Evolutionary conservation across 2,797 vertebrate species (phyloP).

Genomic region (Sitta carolinensis): DNA sequence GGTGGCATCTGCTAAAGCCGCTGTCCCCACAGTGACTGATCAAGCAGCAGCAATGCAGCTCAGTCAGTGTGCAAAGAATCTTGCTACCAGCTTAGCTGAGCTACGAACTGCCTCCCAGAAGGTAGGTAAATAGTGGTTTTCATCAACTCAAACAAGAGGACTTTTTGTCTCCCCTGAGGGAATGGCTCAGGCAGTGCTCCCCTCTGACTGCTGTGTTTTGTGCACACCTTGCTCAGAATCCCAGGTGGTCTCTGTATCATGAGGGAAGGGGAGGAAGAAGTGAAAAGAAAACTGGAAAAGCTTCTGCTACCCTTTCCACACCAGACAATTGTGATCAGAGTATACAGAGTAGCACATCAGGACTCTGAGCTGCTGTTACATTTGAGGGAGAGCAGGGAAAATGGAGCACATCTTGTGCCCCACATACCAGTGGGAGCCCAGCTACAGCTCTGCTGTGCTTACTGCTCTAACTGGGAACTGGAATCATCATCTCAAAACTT

Average conservation of each 20-base stretch:
- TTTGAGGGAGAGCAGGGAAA: background rate
- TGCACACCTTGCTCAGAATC: background rate
- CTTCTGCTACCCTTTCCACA: background rate
- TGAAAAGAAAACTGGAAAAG: background rate
- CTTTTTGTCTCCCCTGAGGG: background rate
- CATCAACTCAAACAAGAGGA: background rate
- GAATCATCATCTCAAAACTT: background rate
- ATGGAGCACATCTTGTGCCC: rapidly evolving
- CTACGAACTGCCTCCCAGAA: constrained; percentile 94
- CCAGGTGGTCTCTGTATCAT: background rate
- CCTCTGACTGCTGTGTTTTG: background rate
- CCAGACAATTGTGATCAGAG: background rate
- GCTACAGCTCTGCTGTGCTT: background rate
- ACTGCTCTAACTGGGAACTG: background rate
- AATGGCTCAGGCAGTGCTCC: background rate
- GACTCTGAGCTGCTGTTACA: background rate
- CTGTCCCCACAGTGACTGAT: constrained; percentile 93
- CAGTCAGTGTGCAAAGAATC: constrained; percentile 96
- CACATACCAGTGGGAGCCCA: background rate
- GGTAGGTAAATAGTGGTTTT: constrained; percentile 68
- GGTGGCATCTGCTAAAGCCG: constrained; percentile 95
- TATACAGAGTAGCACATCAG: background rate
- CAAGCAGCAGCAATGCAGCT: constrained; percentile 98
- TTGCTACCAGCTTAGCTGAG: constrained; percentile 95
- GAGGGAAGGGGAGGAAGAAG: background rate